These are phyloP conservation scores for Acomys russatus DNA, from an alignment of 2,797 vertebrate species.

Conservation along the genomic window DNA sequence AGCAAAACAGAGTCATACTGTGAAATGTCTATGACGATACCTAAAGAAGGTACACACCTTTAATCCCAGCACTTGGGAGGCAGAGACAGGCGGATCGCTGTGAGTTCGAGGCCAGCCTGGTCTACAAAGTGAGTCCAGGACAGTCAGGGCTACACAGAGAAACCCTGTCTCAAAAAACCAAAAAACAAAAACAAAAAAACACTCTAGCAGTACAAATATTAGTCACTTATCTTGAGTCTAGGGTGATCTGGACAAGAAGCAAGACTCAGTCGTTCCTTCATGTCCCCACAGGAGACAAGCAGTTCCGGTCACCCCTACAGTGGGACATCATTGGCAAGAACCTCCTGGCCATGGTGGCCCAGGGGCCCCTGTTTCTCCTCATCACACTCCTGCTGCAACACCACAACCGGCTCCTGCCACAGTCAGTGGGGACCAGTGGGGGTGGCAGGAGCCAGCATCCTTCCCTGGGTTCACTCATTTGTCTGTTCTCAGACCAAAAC, in stretches of 20 bases:
- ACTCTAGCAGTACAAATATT: background rate
- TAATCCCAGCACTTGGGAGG: too few relatives aligned
- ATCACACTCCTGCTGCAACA: constrained; percentile 95
- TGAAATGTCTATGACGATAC: background rate
- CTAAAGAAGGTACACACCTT: too few relatives aligned
- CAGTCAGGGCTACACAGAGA: too few relatives aligned
- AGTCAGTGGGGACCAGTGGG: constrained; percentile 83
- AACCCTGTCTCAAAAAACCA: too few relatives aligned
- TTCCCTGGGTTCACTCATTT: background rate
- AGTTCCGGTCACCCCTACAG: constrained; percentile 91
- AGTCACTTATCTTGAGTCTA: background rate
- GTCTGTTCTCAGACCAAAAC: constrained; percentile 85
- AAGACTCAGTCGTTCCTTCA: background rate
- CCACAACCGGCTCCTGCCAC: constrained; percentile 89
- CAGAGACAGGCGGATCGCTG: too few relatives aligned
- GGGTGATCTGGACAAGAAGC: background rate
- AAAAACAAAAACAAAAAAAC: too few relatives aligned
- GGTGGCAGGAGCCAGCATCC: background rate
- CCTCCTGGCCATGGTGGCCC: constrained; percentile 93
- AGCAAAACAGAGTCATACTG: background rate
- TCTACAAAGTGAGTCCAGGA: too few relatives aligned
- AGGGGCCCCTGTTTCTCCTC: constrained; percentile 94
- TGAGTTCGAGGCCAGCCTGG: too few relatives aligned
- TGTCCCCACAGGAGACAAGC: constrained; percentile 89
- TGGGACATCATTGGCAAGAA: constrained; percentile 97